Conservation (phyloP, 2,888 invertebrate genomes). For the Argyresthia goedartella region DNA sequence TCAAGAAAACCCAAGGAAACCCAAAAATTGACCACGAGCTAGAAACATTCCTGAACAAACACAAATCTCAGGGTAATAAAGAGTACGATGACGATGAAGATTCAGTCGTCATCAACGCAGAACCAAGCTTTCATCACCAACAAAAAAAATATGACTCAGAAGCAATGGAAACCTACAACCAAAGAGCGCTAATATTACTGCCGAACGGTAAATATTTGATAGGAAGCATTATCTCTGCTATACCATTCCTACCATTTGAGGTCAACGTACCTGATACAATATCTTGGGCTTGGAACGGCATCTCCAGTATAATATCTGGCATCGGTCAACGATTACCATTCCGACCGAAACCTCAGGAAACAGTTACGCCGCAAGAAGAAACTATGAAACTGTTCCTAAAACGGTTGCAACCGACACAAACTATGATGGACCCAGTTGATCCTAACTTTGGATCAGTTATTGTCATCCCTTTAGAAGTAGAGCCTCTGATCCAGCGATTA, state of each 20-base stretch:
- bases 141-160: conserved; percentile 19
- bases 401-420: conserved; percentile 11
- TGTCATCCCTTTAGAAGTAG: neutral
- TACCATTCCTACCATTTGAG: conserved; percentile 73
- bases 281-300: conserved; percentile 45
- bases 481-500: neutral
- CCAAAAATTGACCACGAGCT: neutral
- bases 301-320: conserved; percentile 37
- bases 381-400: conserved; percentile 3
- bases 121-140: too few relatives aligned
- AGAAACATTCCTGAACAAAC: neutral
- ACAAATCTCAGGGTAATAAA: neutral
- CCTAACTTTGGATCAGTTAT: neutral
- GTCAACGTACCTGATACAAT: conserved; percentile 74
- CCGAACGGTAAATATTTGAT: neutral
- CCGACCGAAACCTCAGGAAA: conserved; percentile 18
- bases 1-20: neutral
- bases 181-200: neutral
- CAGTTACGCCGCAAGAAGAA: conserved; percentile 7
- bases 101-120: conserved; percentile 30
- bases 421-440: neutral
- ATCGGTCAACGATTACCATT: conserved; percentile 42
- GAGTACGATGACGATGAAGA: neutral
- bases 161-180: conserved; percentile 14
- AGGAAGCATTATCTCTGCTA: too few relatives aligned